phyloP scores from a whole-genome alignment of 1,140 invertebrate genomes.

The Brachionus plicatilis region DNA sequence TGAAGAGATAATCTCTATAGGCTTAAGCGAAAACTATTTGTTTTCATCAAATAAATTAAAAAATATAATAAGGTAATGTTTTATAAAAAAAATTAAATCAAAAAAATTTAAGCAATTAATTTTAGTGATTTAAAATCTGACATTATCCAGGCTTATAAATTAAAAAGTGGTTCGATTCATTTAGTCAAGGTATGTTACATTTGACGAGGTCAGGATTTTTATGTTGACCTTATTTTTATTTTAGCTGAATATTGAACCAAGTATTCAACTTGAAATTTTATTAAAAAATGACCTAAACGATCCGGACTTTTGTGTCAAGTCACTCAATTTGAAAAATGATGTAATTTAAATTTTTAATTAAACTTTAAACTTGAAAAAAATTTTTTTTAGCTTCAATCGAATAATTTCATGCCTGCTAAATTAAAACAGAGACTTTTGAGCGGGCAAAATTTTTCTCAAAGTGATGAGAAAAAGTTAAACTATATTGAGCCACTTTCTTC shows the following conservation, averaged over 20 bases:
- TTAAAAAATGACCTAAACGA: slow-evolving; percentile 7
- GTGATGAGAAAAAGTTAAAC: not conserved
- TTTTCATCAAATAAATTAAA: slow-evolving; percentile 18
- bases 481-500: not conserved
- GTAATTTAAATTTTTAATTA: not conserved
- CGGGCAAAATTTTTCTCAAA: not conserved
- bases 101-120: not conserved
- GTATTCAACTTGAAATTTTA: slow-evolving; percentile 7
- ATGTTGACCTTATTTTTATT: not conserved
- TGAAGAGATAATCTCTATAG: not conserved
- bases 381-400: not conserved
- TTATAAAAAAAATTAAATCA: not conserved
- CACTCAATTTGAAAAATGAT: not conserved
- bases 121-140: slow-evolving; percentile 29
- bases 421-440: not conserved
- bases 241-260: slow-evolving; percentile 19
- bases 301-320: slow-evolving; percentile 4
- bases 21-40: slow-evolving; percentile 27
- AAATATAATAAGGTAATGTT: slow-evolving; percentile 3
- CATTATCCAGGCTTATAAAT: not conserved
- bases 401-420: not conserved
- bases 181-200: not conserved
- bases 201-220: not conserved
- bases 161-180: not conserved
- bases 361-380: too few relatives aligned